phyloP scores from a whole-genome alignment of 1,140 invertebrate genomes.

The Nylanderia fulva region DNA sequence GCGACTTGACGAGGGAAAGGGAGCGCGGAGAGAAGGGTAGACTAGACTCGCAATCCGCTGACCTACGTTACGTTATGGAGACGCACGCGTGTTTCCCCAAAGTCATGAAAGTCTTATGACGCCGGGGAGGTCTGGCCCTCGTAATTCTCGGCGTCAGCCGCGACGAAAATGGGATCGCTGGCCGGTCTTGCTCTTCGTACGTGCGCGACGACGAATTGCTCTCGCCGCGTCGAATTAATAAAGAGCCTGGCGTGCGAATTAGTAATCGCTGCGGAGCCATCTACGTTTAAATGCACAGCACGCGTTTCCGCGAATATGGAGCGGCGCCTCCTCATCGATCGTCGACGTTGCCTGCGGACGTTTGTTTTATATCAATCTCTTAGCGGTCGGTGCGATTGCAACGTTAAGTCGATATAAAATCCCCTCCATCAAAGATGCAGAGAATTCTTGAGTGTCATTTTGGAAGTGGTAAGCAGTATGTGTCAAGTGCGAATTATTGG shows the following conservation, averaged over 20 bases:
- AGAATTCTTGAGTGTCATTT: not conserved
- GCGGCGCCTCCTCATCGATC: constrained; percentile 55
- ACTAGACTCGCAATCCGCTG: constrained; percentile 51
- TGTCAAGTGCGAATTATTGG: no score
- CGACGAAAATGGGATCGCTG: constrained; percentile 74
- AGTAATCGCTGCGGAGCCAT: constrained; percentile 21
- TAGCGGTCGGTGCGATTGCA: not conserved
- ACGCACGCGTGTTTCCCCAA: constrained; percentile 62
- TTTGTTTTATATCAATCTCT: not conserved
- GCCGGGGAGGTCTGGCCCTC: constrained; percentile 60
- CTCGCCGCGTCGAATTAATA: constrained; percentile 66
- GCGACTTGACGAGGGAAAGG: not conserved
- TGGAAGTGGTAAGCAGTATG: no score
- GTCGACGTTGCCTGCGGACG: not conserved
- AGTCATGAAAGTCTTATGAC: constrained; percentile 79
- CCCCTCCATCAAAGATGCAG: not conserved
- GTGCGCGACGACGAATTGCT: constrained; percentile 53
- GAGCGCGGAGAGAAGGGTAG: not conserved
- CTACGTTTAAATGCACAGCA: constrained; percentile 20
- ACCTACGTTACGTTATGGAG: constrained; percentile 68
- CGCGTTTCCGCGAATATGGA: constrained; percentile 4
- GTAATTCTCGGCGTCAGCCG: constrained; percentile 74
- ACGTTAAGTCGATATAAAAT: not conserved
- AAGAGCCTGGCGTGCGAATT: constrained; percentile 65
- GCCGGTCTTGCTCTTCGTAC: not conserved